These are phyloP conservation scores for Troides oblongomaculatus DNA, from an alignment of 2,888 invertebrate species.

Conservation along the genomic window DNA sequence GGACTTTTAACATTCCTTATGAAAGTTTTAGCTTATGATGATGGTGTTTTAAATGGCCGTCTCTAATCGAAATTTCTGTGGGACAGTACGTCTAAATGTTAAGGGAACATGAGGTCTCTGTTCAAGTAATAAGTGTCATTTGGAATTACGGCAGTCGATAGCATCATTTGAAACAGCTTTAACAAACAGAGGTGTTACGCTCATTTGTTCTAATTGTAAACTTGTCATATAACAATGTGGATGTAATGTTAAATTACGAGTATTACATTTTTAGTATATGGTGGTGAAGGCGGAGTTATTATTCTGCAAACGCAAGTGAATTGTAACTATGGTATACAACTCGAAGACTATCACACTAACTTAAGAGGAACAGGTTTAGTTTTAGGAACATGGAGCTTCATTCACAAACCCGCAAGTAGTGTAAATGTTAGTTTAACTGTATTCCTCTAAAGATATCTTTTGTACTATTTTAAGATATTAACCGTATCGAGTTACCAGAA, in stretches of 20 bases:
- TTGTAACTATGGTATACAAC: too few species aligned
- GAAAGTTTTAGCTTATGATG: neutral
- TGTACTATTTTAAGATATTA: neutral
- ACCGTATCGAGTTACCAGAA: neutral
- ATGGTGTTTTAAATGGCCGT: constrained; percentile 7
- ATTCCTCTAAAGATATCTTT: neutral
- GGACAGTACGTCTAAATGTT: neutral
- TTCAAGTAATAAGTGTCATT: neutral
- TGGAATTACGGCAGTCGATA: neutral
- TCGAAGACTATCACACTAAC: too few species aligned
- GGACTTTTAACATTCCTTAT: neutral
- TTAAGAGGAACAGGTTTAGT: too few species aligned
- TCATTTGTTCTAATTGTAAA: constrained; percentile 6
- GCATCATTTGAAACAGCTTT: constrained; percentile 5
- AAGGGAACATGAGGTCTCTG: neutral
- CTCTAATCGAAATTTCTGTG: neutral
- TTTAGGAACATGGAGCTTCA: too few species aligned
- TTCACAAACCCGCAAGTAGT: too few species aligned
- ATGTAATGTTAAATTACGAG: neutral
- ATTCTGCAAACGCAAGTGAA: neutral
- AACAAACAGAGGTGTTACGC: constrained; percentile 10
- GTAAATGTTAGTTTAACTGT: neutral
- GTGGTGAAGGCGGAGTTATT: neutral
- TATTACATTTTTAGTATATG: neutral
- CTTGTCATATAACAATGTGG: neutral